Conservation (phyloP, 2,888 invertebrate genomes). For the Quadriops clusia region DNA sequence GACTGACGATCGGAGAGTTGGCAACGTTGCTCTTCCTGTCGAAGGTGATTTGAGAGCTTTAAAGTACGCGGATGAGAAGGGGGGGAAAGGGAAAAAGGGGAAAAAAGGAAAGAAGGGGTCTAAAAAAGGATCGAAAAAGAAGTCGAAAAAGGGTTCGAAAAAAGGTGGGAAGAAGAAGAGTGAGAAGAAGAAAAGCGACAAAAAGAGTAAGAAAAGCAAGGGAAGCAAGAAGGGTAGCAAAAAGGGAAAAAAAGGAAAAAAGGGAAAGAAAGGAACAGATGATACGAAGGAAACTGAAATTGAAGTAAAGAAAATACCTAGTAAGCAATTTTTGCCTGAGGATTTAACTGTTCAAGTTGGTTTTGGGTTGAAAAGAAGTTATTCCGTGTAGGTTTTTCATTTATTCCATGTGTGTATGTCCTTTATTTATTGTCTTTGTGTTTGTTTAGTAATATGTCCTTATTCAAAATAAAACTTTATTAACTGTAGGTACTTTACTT, state of each 20-base stretch:
- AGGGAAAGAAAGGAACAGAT: conserved; percentile 10
- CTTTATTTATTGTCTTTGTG: too few species aligned
- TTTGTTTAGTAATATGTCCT: too few species aligned
- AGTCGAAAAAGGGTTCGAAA: conserved; percentile 8
- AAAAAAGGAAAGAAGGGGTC: too few species aligned
- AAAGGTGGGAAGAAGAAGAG: conserved; percentile 4
- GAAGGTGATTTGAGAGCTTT: conserved; percentile 28
- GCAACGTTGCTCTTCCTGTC: conserved; percentile 25
- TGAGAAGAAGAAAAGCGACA: conserved; percentile 4
- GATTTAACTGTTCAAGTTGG: conserved; percentile 39
- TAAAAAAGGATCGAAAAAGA: too few species aligned
- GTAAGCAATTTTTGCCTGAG: conserved; percentile 31
- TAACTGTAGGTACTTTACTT: too few species aligned
- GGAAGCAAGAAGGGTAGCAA: conserved; percentile 4
- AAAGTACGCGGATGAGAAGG: conserved; percentile 9
- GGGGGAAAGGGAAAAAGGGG: conserved; percentile 8
- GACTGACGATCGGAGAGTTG: conserved; percentile 35
- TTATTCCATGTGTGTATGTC: too few species aligned
- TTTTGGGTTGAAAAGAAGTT: conserved; percentile 26
- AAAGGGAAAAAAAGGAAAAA: conserved; percentile 8
- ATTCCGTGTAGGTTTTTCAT: conserved; percentile 4
- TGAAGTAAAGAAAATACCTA: conserved; percentile 7
- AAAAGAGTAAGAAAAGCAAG: conserved; percentile 7
- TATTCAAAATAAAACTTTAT: too few species aligned
- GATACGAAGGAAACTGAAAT: not conserved